Base-by-base conservation (phyloP, 2,888 invertebrate species). In the Busseola fusca region DNA sequence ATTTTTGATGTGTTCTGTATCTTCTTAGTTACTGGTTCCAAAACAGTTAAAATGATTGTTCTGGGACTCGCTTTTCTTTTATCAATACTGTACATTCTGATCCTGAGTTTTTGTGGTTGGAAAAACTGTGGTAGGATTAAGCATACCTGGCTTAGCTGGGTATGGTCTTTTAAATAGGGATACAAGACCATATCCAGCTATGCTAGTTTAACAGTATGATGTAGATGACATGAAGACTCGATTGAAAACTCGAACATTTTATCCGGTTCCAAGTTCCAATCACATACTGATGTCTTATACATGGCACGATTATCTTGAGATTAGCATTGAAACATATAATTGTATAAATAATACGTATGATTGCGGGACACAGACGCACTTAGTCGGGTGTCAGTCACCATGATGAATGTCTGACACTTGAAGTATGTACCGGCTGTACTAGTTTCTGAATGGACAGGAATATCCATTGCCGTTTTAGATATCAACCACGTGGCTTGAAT, bases 291-390 rank as follows among this genome's bases (percentile, higher is more conserved):
- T 80, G 25, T 50, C 73, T 52, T 78, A 62, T 57, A 67, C 59
- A 76, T 72, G 48, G 56, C 50, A 62, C 60, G 69, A 81, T 67
- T 76, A 72, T 78, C 67, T 40, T 27, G 45, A 69, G 69, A 82
- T 80, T 82, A 79, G 74, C 79, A 80, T 82, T 79, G 79, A 54
- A 69, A 73, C 80, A 72, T 60, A 81, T 82, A 80, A 74, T 82
- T 80, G 83, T 79, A 80, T 80, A 64, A 82, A 79, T 80, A 82
- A 79, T 74, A 74, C 52, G 83, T 79, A 79, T 80, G 83, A 79
- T 82, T 80, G 79, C 64, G 64, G 79, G 66, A 80, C 64, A 73
- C 54, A 64, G 80, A 57, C 74, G 74, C 74, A 80, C 74, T 82
- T 82, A 79, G 74, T 69, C 74, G 69, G 74, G 65, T 82, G 79